Conservation (phyloP, 2,888 invertebrate genomes). For the Alentia gelatinosa region DNA sequence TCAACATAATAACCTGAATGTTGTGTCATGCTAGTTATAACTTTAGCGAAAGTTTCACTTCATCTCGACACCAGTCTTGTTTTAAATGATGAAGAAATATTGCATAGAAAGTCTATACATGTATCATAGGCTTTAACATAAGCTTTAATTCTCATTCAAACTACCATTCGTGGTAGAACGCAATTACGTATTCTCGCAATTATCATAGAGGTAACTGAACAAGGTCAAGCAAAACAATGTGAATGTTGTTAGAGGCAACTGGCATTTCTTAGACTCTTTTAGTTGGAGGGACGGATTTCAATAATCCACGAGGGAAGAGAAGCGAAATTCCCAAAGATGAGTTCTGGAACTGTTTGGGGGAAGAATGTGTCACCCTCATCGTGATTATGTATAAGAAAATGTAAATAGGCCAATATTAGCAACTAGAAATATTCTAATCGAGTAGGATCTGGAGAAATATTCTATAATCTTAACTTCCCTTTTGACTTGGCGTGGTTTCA, state of each 20-base stretch:
- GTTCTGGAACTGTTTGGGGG: not conserved
- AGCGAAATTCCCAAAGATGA: not conserved
- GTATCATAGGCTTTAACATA: too few species aligned
- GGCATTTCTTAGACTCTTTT: not conserved
- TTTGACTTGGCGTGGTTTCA: constrained; percentile 56
- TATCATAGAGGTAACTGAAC: too few species aligned
- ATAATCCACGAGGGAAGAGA: not conserved
- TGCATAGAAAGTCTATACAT: too few species aligned
- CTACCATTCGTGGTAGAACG: too few species aligned
- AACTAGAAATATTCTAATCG: constrained; percentile 17
- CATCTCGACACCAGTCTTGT: too few species aligned
- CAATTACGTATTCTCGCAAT: too few species aligned
- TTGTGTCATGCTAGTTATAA: too few species aligned
- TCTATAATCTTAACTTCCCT: constrained; percentile 56
- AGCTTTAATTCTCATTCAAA: too few species aligned
- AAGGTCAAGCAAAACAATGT: too few species aligned
- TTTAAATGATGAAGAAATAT: too few species aligned
- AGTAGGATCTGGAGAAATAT: not conserved
- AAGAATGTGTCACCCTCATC: constrained; percentile 27
- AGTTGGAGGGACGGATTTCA: not conserved
- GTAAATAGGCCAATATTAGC: not conserved
- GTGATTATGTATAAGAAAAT: not conserved
- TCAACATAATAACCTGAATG: too few species aligned
- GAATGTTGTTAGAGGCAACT: not conserved
- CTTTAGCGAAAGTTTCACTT: too few species aligned